These are phyloP conservation scores for Montipora foliosa DNA, from an alignment of 64 coral and sea anemone species.

Conservation along the genomic window DNA sequence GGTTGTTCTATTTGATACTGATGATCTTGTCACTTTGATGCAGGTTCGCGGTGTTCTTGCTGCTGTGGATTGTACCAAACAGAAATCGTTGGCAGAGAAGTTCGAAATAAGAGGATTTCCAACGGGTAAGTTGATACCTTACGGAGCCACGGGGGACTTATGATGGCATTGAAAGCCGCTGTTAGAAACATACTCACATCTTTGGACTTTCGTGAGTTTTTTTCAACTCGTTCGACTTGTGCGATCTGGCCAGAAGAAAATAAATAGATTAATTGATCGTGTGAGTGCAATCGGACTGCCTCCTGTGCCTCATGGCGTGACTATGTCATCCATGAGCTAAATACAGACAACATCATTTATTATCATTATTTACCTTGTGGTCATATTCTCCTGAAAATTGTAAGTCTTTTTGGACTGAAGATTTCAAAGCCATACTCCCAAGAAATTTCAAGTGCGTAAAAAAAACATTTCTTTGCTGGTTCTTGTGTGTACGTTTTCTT, in stretches of 20 bases:
- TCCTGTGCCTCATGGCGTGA: background rate
- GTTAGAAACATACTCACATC: background rate
- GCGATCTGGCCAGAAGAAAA: no score
- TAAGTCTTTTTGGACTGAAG: no score
- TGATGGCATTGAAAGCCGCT: background rate
- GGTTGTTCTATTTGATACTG: background rate
- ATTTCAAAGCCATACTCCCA: no score
- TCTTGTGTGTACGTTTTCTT: no score
- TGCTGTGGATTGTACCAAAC: conserved; percentile 81
- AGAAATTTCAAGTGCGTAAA: no score
- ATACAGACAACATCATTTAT: no score
- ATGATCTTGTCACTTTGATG: background rate
- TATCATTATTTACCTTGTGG: no score
- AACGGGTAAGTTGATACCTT: conserved; percentile 26
- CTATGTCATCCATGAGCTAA: background rate
- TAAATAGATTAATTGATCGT: no score
- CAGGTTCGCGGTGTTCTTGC: conserved; percentile 75
- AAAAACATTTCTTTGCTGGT: no score
- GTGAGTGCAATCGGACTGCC: background rate
- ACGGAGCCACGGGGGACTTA: background rate
- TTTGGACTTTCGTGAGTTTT: background rate
- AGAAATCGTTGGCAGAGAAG: conserved; percentile 52
- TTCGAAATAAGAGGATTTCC: conserved; percentile 75
- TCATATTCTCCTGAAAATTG: no score
- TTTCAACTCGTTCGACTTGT: background rate